These are phyloP conservation scores for Chrosomus eos DNA, from an alignment of 2,797 vertebrate species.

Conservation along the genomic window DNA sequence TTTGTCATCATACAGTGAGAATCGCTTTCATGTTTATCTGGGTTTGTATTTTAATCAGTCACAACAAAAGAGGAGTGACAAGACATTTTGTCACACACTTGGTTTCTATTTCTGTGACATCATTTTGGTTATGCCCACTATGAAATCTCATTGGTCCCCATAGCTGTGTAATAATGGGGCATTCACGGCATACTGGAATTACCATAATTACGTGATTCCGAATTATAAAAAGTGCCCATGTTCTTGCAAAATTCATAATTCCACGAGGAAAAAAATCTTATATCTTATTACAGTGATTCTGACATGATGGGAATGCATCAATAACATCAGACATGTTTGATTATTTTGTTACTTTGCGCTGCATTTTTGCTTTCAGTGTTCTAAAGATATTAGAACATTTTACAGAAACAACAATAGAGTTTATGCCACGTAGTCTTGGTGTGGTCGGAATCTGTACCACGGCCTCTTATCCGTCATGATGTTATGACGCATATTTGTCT, in stretches of 20 bases:
- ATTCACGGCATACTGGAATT: no score
- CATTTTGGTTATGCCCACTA: background rate
- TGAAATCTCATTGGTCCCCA: no score
- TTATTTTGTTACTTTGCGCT: background rate
- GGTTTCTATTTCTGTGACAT: background rate
- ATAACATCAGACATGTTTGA: background rate
- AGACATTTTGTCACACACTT: background rate
- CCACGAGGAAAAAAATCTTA: background rate
- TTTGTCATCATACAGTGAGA: background rate
- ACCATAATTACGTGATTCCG: no score
- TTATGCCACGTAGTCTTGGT: background rate
- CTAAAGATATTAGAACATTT: no score
- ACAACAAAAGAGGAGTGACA: background rate
- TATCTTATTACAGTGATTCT: background rate
- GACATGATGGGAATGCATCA: background rate
- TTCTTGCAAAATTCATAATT: background rate
- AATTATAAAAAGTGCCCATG: no score
- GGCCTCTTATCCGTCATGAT: background rate
- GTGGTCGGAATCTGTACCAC: background rate
- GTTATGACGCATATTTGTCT: background rate
- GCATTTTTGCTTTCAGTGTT: background rate
- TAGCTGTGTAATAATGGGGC: no score
- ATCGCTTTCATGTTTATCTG: background rate
- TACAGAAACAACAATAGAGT: background rate
- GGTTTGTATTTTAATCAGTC: background rate